Base-by-base conservation (phyloP, 2,888 invertebrate genomes). In the Ormyrus rosae region DNA sequence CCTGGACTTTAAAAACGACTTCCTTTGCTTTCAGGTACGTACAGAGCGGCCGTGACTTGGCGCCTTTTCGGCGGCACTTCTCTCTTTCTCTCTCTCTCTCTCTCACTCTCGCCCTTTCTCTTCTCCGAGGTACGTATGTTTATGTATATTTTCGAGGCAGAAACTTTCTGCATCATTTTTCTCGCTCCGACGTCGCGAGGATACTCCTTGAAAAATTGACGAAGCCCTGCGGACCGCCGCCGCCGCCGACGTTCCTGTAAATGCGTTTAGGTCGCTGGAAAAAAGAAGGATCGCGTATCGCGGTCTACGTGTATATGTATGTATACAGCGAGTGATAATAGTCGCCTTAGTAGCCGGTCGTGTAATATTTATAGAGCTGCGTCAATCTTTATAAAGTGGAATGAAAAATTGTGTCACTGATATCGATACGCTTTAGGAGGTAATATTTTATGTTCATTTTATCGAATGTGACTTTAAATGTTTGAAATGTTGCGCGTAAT, bases 11-110 rank as follows among this genome's bases (percentile, higher is more conserved):
- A 76, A 79, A 71, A 79, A 78, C 65, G 68, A 82, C 68, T 77
- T 80, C 78, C 75, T 78, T 80, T 80, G 67, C 71, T 75, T 80
- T 78, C 82, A 80, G 74, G 80, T 80, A 82, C 72, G 82, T 73
- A 51, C 19, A 45, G 53, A 45, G 53, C 19, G 53, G 19, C 46
- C 53, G 61, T 76, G 75, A 76, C 75, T 76, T 51, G 34, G 50
- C 60, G 61, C 34, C 34, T 34, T 34, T 34, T 34, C 34, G 34
- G 34, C 34, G 34, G 34, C 34, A 34, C 34, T 34, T 34, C 4
- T 34, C 34, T 34, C 4, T 34, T 34, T 2, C 3, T 34, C 34
- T 34, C 34, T 34, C 34, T 34, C 4, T 34, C 4, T 34, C 34
- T 34, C 34, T 4, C 34, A 3, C 34, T 34, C 3, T 34, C 34